A percentile compares a stretch with the other conserved stretches of the same genome.
Evolutionary conservation across 2,797 vertebrate genomes (phyloP).

Genomic region (Anguilla megastoma): DNA sequence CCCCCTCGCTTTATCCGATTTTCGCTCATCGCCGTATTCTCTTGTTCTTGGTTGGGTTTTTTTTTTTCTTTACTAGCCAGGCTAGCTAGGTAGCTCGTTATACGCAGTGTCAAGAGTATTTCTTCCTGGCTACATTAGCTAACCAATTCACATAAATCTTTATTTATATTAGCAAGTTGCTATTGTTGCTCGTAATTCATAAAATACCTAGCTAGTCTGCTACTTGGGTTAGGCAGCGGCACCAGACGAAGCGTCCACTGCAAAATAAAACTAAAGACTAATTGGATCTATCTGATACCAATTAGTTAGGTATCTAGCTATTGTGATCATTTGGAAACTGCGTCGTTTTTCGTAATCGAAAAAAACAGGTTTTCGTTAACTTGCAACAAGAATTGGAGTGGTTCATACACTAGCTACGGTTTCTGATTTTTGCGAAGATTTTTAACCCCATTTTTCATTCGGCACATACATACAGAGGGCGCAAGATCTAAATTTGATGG

Average conservation of each 20-base stretch:
- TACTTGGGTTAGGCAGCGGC: conserved; percentile 49
- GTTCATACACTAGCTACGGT: conserved; percentile 18
- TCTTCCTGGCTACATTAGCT: conserved; percentile 35
- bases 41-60: conserved; percentile 42
- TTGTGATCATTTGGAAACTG: conserved; percentile 24
- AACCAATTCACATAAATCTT: conserved; percentile 35
- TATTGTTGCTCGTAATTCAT: conserved; percentile 35
- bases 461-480: conserved; percentile 54
- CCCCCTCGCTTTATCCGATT: conserved; percentile 51
- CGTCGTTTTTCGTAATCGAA: conserved; percentile 6
- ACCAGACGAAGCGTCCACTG: conserved; percentile 46
- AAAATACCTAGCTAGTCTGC: conserved; percentile 36
- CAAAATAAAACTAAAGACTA: conserved; percentile 55
- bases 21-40: conserved; percentile 49
- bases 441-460: conserved; percentile 53
- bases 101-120: conserved; percentile 44
- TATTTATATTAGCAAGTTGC: conserved; percentile 45
- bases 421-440: conserved; percentile 47
- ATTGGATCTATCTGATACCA: conserved; percentile 34
- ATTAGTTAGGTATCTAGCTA: conserved; percentile 27
- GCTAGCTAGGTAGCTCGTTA: conserved; percentile 30
- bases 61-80: conserved; percentile 38
- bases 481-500: conserved; percentile 55
- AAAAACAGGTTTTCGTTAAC: not conserved
- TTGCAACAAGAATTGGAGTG: conserved; percentile 4